Percentiles rank a stretch among this genome's conserved stretches.
Evolutionary conservation across 2,888 invertebrate species (phyloP).

Genomic region (Netelia virgata): DNA sequence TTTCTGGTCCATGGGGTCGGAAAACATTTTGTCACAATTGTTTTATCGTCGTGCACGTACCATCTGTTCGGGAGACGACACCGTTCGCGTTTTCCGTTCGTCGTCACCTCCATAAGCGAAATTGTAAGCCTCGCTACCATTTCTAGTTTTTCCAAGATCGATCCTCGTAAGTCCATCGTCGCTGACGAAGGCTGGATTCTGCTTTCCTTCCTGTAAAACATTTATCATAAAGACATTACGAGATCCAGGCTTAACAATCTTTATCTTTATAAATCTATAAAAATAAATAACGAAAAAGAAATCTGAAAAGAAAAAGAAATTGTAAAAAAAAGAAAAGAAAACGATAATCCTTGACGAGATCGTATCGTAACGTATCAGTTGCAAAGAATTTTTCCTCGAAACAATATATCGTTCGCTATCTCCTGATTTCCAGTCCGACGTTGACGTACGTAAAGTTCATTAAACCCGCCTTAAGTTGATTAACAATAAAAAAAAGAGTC

Average conservation of each 20-base stretch:
- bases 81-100: slow-evolving; percentile 21
- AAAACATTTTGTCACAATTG: not conserved
- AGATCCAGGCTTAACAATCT: too few relatives aligned
- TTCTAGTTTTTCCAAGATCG: slow-evolving; percentile 71
- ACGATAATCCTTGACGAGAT: slow-evolving; percentile 16
- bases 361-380: slow-evolving; percentile 19
- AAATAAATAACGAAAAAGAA: too few relatives aligned
- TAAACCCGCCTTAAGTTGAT: too few relatives aligned
- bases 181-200: slow-evolving; percentile 79
- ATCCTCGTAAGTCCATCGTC: slow-evolving; percentile 76
- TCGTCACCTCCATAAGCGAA: slow-evolving; percentile 60
- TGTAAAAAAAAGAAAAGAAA: not conserved
- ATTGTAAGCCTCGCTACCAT: slow-evolving; percentile 53
- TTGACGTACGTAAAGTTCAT: too few relatives aligned
- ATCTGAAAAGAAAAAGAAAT: too few relatives aligned
- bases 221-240: not conserved
- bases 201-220: slow-evolving; percentile 76
- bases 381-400: not conserved
- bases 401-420: slow-evolving; percentile 7
- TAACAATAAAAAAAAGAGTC: not conserved
- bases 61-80: slow-evolving; percentile 43
- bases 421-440: not conserved
- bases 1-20: not conserved
- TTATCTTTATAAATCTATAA: too few relatives aligned
- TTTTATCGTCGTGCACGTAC: slow-evolving; percentile 24